Base-by-base conservation (phyloP, 2,797 vertebrate species). In the Vireo griseus region DNA sequence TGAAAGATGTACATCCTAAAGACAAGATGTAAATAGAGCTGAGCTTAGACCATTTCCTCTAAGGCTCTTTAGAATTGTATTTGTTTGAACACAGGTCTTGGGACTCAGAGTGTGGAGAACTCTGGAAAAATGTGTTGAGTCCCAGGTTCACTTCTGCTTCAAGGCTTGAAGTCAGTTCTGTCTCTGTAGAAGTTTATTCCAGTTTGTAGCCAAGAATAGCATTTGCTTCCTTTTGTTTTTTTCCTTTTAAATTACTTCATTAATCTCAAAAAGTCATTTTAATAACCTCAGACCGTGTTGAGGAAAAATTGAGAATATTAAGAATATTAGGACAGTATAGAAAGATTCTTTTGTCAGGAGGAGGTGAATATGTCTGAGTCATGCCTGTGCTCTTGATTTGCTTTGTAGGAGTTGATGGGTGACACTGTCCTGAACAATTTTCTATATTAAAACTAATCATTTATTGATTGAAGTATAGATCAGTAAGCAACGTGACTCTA, bases 21-120 rank as follows among this genome's bases (percentile, higher is more conserved):
- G 86, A 65, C 51, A 2, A 73, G 86, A 40, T 90, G 90, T 35
- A 74, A 94, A 95, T 45, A 97, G 74, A 84, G 54, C 3, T 9
- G 71, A 84, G 82, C 87, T 87, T 31, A 92, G 82, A 12, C 44
- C 44, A 2, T 95, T 92, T 96, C 94, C 92, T 96, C 81, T 16
- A 8, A 59, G 57, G 54, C 45, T 92, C 69, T 51, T 95, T 50
- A 14, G 42, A 22, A 5, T 40, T 50, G n/a, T 16, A 1, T 62
- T 96, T 39, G 42, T 5, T 68, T 66, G 82, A 77, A 26, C 48
- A 0, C 62, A 37, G 75, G n/a, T 63, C 47, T 86, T 54, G 69
- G 86, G 51, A 48, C 37, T 35, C 19, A 4, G 39, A 65, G 59
- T 35, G 59, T 57, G 76, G 89, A 92, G 88, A 79, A 22, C 50